Evolutionary conservation across 2,888 invertebrate genomes (phyloP).

Genomic region (Periphyllus acericola): DNA sequence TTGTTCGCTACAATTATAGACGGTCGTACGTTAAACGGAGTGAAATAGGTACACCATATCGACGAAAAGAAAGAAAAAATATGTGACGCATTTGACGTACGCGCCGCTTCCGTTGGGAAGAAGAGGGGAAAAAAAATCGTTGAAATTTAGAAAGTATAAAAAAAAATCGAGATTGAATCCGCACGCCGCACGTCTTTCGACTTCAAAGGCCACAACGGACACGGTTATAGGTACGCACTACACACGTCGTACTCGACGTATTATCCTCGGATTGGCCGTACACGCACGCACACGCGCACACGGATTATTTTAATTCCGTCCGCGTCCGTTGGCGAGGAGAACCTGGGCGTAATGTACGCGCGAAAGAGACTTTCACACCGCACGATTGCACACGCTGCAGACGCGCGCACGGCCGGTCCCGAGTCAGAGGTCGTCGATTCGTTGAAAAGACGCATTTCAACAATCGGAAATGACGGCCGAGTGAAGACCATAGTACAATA

Average conservation of each 20-base stretch:
- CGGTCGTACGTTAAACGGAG: neutral
- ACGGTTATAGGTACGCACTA: too few relatives aligned
- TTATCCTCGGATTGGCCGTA: constrained; percentile 11
- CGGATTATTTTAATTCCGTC: constrained; percentile 34
- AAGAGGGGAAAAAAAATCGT: neutral
- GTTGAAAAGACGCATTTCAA: constrained; percentile 31
- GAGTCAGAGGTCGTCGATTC: constrained; percentile 56
- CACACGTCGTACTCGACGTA: too few relatives aligned
- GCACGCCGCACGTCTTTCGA: neutral
- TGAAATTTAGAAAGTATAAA: constrained; percentile 36
- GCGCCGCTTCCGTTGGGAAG: too few relatives aligned
- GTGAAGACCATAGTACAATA: neutral
- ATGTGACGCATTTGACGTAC: neutral
- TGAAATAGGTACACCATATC: neutral
- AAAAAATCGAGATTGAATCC: neutral
- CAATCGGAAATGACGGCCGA: neutral
- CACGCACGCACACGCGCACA: too few relatives aligned
- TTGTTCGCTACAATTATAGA: neutral
- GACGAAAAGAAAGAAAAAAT: neutral
- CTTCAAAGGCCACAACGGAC: constrained; percentile 25
- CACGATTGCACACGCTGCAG: constrained; percentile 34
- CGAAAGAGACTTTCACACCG: constrained; percentile 41
- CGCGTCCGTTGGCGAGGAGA: constrained; percentile 35
- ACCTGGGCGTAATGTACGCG: neutral
- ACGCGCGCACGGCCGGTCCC: neutral